Conservation (phyloP, 2,888 invertebrate species). For the Serrognathus titanus region DNA sequence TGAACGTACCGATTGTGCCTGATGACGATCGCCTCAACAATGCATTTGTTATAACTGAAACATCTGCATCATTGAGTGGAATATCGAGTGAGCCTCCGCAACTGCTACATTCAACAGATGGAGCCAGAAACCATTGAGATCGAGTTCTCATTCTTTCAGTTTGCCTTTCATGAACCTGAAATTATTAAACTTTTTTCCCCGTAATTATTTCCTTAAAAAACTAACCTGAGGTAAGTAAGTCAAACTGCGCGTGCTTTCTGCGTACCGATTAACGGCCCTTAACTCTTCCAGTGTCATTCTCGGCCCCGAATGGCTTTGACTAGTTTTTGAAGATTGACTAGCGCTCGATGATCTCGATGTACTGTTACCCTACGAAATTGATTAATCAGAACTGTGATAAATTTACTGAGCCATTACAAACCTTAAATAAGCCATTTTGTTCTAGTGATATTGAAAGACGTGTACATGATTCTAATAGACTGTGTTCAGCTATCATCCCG, state of each 20-base stretch:
- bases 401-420: slow-evolving; percentile 31
- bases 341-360: slow-evolving; percentile 70
- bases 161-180: slow-evolving; percentile 92
- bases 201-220: not conserved
- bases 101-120: slow-evolving; percentile 53
- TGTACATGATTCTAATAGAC: slow-evolving; percentile 80
- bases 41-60: slow-evolving; percentile 45
- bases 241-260: slow-evolving; percentile 87
- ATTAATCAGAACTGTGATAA: not conserved
- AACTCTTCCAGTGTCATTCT: slow-evolving; percentile 81
- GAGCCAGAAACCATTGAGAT: slow-evolving; percentile 94
- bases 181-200: not conserved
- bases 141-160: slow-evolving; percentile 94
- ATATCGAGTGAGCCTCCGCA: slow-evolving; percentile 50
- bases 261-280: slow-evolving; percentile 82
- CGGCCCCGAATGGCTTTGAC: slow-evolving; percentile 56
- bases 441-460: slow-evolving; percentile 84
- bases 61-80: slow-evolving; percentile 46
- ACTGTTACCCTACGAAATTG: slow-evolving; percentile 43
- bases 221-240: slow-evolving; percentile 86
- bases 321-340: slow-evolving; percentile 66
- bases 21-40: slow-evolving; percentile 54
- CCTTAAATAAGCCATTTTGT: slow-evolving; percentile 74
- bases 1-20: slow-evolving; percentile 54
- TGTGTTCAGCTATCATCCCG: slow-evolving; percentile 84